Percentiles rank a stretch among this genome's conserved stretches.
These are phyloP conservation scores for Pogonocherus hispidulus DNA, from an alignment of 2,888 invertebrate genomes.

Conservation along the genomic window DNA sequence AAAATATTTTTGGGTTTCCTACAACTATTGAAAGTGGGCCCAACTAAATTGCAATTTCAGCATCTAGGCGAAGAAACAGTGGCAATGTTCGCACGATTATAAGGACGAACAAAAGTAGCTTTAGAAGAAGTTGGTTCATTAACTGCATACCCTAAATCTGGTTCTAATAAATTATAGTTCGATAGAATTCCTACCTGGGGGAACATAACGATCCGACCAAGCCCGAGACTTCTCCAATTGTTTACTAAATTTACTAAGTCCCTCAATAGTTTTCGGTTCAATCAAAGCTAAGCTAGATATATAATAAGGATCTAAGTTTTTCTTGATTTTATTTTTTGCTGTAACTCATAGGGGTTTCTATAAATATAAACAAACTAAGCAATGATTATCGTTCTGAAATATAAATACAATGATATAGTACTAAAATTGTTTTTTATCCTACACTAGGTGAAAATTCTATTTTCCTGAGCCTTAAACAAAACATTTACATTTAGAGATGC, in stretches of 20 bases:
- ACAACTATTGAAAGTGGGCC: neutral
- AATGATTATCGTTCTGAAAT: too few species aligned
- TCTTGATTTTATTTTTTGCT: conserved; percentile 22
- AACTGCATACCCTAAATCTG: conserved; percentile 19
- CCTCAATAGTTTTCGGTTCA: conserved; percentile 6
- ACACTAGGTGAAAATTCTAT: too few species aligned
- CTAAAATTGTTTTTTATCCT: too few species aligned
- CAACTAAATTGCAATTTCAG: conserved; percentile 23
- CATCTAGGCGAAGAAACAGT: too few species aligned
- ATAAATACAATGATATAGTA: too few species aligned
- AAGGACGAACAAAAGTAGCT: neutral
- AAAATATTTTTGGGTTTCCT: conserved; percentile 8
- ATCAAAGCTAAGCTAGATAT: conserved; percentile 15
- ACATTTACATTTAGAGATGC: too few species aligned
- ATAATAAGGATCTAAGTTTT: conserved; percentile 27
- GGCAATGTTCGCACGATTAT: neutral
- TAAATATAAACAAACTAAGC: too few species aligned
- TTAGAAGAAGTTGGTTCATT: neutral
- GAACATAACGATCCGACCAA: conserved; percentile 8
- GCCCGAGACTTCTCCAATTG: conserved; percentile 11
- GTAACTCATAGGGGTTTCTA: too few species aligned
- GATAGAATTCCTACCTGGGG: conserved; percentile 3
- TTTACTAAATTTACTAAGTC: conserved; percentile 19
- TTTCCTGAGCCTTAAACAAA: too few species aligned
- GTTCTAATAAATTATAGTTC: conserved; percentile 26